Evolutionary conservation across 2,797 vertebrate species (phyloP).

Genomic region (Mionectes olivaceus): DNA sequence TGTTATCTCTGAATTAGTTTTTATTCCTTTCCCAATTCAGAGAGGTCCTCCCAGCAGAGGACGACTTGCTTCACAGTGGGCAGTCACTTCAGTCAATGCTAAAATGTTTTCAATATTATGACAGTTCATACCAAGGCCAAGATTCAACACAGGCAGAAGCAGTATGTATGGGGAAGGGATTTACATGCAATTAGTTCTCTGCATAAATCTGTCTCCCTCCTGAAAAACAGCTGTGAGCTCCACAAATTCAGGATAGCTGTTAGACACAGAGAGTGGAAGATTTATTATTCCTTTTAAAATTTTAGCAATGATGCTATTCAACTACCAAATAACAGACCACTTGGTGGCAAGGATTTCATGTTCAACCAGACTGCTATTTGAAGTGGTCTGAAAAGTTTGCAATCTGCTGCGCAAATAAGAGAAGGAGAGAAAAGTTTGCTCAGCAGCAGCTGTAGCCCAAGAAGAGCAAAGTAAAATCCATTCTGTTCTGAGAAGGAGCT

Average conservation of each 20-base stretch:
- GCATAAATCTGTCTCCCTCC: not conserved
- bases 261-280: not conserved
- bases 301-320: not conserved
- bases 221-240: constrained; percentile 19
- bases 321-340: not conserved
- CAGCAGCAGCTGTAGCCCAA: not conserved
- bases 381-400: constrained; percentile 1
- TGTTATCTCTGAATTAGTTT: not conserved
- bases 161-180: not conserved
- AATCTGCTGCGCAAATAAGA: not conserved
- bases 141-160: not conserved
- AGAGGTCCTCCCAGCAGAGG: not conserved
- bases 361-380: not conserved
- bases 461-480: constrained; percentile 2
- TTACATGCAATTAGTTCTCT: not conserved
- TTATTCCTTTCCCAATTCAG: not conserved
- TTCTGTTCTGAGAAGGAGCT: not conserved
- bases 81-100: not conserved
- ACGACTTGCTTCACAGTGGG: not conserved
- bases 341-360: not conserved
- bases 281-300: constrained; percentile 22
- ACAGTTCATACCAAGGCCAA: not conserved
- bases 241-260: not conserved
- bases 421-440: not conserved
- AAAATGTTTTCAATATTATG: not conserved